A percentile compares a stretch with the other conserved stretches of the same genome.
These are phyloP conservation scores for Lycaena phlaeas DNA, from an alignment of 2,888 invertebrate species.

Conservation along the genomic window DNA sequence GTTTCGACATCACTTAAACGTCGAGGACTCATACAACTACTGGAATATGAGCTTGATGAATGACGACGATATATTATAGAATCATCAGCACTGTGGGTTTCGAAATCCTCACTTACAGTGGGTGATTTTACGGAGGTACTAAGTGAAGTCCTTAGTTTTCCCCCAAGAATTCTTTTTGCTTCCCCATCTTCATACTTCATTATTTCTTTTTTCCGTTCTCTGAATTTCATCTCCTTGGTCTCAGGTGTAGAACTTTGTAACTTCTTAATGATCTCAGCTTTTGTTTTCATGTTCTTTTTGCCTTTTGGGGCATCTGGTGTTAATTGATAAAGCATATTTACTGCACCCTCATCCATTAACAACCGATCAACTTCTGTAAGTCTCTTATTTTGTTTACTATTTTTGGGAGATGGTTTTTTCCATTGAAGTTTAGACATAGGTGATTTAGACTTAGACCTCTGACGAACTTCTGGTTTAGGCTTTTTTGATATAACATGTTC, in stretches of 20 bases:
- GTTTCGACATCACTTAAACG: slow-evolving; percentile 70
- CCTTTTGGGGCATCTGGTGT: slow-evolving; percentile 72
- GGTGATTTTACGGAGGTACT: slow-evolving; percentile 64
- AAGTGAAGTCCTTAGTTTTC: slow-evolving; percentile 48
- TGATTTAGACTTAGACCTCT: slow-evolving; percentile 45
- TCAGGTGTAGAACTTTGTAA: slow-evolving; percentile 65
- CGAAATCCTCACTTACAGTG: slow-evolving; percentile 75
- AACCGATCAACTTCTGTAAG: slow-evolving; percentile 82
- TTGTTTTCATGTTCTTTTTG: slow-evolving; percentile 63
- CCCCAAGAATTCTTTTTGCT: slow-evolving; percentile 42
- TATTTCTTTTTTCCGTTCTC: slow-evolving; percentile 63
- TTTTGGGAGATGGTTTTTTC: slow-evolving; percentile 62
- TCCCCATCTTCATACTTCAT: slow-evolving; percentile 45
- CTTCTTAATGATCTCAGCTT: slow-evolving; percentile 76
- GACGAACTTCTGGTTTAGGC: slow-evolving; percentile 28
- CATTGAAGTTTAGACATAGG: slow-evolving; percentile 50
- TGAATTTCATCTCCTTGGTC: slow-evolving; percentile 59
- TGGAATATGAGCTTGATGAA: slow-evolving; percentile 87
- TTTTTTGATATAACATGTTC: slow-evolving; percentile 37
- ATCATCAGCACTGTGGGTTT: slow-evolving; percentile 78
- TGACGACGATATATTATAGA: slow-evolving; percentile 87
- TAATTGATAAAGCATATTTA: slow-evolving; percentile 87
- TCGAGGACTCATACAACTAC: slow-evolving; percentile 77
- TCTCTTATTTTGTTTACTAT: slow-evolving; percentile 67
- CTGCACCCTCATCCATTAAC: slow-evolving; percentile 88